Conservation (phyloP, 2,888 invertebrate genomes). For the Melipona beecheii region DNA sequence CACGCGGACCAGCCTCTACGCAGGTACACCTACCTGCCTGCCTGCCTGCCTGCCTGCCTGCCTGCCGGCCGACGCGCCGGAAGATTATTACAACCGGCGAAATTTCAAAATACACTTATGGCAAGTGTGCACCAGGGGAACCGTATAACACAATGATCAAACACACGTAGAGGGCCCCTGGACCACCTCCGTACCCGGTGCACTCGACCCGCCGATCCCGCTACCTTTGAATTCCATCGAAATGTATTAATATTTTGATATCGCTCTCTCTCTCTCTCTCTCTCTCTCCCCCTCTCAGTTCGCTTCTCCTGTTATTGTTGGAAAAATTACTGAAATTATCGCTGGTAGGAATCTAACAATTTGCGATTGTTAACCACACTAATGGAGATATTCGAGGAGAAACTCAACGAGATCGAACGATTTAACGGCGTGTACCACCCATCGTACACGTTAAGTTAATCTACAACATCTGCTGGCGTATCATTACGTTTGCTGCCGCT, state of each 20-base stretch:
- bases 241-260: conserved; percentile 64
- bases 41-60: conserved; percentile 55
- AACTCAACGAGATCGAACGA: too few species aligned
- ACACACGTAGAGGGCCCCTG: conserved; percentile 68
- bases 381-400: too few species aligned
- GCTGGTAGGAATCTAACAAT: too few species aligned
- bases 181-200: conserved; percentile 43
- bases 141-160: conserved; percentile 81
- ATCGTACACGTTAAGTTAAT: too few species aligned
- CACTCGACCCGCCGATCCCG: conserved; percentile 58
- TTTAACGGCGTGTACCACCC: too few species aligned
- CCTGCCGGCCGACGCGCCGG: conserved; percentile 47
- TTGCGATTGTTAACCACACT: neutral
- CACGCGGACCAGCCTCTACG: conserved; percentile 42
- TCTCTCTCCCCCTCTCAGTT: neutral
- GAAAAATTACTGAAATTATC: neutral
- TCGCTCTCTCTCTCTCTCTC: too few species aligned
- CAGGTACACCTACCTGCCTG: conserved; percentile 51
- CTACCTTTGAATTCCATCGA: conserved; percentile 64
- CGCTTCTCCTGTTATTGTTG: conserved; percentile 1
- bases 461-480: too few species aligned
- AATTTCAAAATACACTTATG: conserved; percentile 81
- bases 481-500: too few species aligned
- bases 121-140: conserved; percentile 78
- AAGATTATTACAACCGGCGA: conserved; percentile 79